Conservation (phyloP, 2,113 vertebrate species). For the Apteryx owenii region DNA sequence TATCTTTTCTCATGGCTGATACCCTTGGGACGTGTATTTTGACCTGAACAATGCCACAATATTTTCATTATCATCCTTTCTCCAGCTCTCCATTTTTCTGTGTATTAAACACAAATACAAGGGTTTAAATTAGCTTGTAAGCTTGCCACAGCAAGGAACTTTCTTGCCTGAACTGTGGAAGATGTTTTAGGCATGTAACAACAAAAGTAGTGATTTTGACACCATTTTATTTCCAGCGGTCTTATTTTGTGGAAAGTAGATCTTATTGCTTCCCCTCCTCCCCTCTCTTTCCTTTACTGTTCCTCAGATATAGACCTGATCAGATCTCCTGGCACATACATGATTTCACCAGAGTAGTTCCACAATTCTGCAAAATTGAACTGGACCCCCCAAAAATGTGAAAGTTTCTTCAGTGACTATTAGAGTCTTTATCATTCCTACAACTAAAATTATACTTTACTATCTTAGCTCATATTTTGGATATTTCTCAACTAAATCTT, state of each 20-base stretch:
- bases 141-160: neutral
- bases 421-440: neutral
- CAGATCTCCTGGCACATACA: neutral
- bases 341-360: neutral
- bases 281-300: neutral
- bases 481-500: neutral
- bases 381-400: neutral
- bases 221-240: conserved; percentile 11
- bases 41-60: neutral
- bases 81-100: neutral
- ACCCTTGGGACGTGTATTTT: neutral
- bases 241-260: conserved; percentile 11
- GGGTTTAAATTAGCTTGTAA: neutral
- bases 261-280: neutral
- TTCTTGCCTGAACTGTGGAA: conserved; percentile 6
- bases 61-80: neutral
- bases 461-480: neutral
- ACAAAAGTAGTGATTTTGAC: conserved; percentile 18
- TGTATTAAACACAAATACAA: neutral
- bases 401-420: neutral
- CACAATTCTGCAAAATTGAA: neutral
- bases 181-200: neutral
- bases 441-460: neutral
- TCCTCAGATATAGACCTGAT: neutral
- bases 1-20: neutral